Evolutionary conservation across 2,113 vertebrate genomes (phyloP).

Genomic region (Chlamydotis undulata): DNA sequence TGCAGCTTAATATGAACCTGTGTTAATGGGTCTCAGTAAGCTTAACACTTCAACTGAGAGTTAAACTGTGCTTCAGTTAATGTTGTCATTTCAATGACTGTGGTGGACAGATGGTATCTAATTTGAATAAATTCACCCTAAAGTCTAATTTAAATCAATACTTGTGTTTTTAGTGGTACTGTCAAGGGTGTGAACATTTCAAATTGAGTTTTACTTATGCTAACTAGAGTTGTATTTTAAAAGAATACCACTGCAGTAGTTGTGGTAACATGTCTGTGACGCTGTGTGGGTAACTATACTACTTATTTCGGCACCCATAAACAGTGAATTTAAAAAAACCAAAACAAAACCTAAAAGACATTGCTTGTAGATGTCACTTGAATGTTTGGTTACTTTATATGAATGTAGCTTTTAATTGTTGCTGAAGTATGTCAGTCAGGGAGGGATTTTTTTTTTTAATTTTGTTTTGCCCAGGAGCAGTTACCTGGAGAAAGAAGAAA

Average conservation of each 20-base stretch:
- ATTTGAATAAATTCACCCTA: neutral
- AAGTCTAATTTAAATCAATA: constrained; percentile 40
- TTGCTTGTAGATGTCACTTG: neutral
- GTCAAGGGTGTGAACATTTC: neutral
- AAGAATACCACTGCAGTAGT: neutral
- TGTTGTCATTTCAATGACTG: neutral
- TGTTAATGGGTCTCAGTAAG: neutral
- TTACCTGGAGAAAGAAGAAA: neutral
- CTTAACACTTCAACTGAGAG: neutral
- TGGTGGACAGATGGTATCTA: constrained; percentile 29
- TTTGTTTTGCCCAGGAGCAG: neutral
- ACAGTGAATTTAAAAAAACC: neutral
- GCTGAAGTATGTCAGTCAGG: neutral
- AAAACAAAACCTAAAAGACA: neutral
- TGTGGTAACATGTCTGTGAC: neutral
- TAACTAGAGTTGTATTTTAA: neutral
- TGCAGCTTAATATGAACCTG: neutral
- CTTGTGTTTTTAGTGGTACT: neutral
- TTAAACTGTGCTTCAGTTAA: neutral
- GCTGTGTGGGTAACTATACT: neutral
- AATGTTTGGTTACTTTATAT: neutral
- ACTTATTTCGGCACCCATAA: neutral
- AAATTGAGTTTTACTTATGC: neutral
- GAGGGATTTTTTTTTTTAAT: neutral
- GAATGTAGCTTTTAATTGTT: neutral